Percentiles rank a stretch among this genome's conserved stretches.
phyloP scores from a whole-genome alignment of 2,113 vertebrate species.

The Donacobius atricapilla region DNA sequence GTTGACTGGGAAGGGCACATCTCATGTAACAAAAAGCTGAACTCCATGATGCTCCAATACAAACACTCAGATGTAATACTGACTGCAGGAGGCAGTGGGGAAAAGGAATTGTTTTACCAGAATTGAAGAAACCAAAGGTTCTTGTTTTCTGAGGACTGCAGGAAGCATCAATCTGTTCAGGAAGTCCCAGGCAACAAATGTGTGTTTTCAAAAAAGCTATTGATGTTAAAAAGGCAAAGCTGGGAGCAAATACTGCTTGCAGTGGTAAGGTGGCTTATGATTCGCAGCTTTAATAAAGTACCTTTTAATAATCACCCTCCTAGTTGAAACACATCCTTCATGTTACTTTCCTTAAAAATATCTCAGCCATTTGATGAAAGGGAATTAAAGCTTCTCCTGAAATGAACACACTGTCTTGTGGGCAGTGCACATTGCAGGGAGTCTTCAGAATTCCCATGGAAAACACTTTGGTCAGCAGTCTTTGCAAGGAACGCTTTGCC shows the following conservation, averaged over 20 bases:
- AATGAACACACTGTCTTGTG: rapidly evolving
- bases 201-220: rapidly evolving
- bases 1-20: background rate
- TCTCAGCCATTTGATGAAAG: background rate
- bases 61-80: too few species aligned
- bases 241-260: background rate
- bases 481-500: rapidly evolving
- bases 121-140: background rate
- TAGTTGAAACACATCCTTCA: background rate
- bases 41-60: rapidly evolving
- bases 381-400: background rate
- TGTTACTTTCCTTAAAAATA: background rate
- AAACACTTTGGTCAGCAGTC: background rate
- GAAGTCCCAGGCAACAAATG: background rate
- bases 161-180: background rate
- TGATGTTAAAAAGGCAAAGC: background rate
- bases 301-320: background rate
- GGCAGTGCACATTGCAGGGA: rapidly evolving
- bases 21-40: background rate
- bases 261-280: background rate
- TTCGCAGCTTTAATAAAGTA: background rate
- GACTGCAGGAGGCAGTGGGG: background rate
- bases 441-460: background rate
- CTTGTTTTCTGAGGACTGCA: rapidly evolving
- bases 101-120: background rate